Evolutionary conservation across 1,140 invertebrate species (phyloP).

Genomic region (Ostrea denselamellosa): DNA sequence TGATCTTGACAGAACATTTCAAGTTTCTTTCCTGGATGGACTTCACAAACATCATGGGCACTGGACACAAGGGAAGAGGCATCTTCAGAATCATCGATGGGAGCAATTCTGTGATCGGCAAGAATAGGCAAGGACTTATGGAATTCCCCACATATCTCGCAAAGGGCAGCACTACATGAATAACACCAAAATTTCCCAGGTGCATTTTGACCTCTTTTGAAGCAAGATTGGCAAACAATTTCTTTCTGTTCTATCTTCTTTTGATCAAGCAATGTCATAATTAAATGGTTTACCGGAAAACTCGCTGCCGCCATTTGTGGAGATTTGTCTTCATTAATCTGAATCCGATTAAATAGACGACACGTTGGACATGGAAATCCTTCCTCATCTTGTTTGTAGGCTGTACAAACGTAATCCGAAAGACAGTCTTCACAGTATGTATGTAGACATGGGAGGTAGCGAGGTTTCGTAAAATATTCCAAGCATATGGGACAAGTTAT

Average conservation of each 20-base stretch:
- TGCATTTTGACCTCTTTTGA: not conserved
- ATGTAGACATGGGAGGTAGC: conserved; percentile 92
- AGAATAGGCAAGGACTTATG: not conserved
- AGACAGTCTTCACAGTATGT: conserved; percentile 92
- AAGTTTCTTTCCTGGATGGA: conserved; percentile 30
- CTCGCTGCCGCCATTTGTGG: not conserved
- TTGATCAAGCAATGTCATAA: not conserved
- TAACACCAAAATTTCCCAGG: conserved; percentile 9
- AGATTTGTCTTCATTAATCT: not conserved
- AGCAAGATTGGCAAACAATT: conserved; percentile 2
- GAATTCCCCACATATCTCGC: not conserved
- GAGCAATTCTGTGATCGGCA: conserved; percentile 22
- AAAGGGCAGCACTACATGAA: not conserved
- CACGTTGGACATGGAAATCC: conserved; percentile 5
- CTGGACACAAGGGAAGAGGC: not conserved
- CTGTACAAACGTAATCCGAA: conserved; percentile 53
- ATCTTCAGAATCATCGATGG: not conserved
- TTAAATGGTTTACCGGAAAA: conserved; percentile 28
- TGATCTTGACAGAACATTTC: conserved; percentile 50
- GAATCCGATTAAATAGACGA: not conserved
- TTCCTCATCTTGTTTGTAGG: not conserved
- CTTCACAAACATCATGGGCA: not conserved
- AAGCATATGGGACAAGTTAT: conserved; percentile 73
- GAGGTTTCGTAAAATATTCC: conserved; percentile 80
- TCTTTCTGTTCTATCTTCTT: not conserved